Percentiles rank a stretch among this genome's conserved stretches.
phyloP scores from a whole-genome alignment of 2,888 invertebrate genomes.

The Rotaria magnacalcarata region DNA sequence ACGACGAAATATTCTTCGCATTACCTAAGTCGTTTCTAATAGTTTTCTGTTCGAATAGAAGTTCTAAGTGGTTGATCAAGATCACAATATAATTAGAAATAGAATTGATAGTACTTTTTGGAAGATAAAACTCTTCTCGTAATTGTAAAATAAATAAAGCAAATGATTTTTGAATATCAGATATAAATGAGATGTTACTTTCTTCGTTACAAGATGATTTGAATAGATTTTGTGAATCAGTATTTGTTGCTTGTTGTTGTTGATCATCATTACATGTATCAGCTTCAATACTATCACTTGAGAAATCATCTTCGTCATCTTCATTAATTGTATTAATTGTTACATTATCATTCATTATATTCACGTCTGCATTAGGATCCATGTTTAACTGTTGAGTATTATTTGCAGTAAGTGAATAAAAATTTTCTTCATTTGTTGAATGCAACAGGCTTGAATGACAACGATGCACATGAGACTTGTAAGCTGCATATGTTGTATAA shows the following conservation, averaged over 20 bases:
- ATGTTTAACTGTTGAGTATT: not conserved
- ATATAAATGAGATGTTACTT: not conserved
- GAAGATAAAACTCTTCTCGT: not conserved
- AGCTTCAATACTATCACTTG: not conserved
- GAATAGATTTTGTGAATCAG: not conserved
- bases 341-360: not conserved
- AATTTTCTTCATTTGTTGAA: not conserved
- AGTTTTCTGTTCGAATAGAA: not conserved
- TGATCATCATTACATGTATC: not conserved
- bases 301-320: not conserved
- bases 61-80: not conserved
- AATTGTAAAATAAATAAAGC: not conserved
- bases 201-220: not conserved
- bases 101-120: not conserved
- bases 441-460: not conserved
- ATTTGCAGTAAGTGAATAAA: not conserved
- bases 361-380: not conserved
- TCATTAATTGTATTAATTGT: no score
- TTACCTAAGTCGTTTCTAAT: not conserved
- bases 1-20: not conserved
- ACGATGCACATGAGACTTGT: not conserved
- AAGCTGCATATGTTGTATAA: not conserved
- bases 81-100: not conserved
- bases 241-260: no score
- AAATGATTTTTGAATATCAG: not conserved